A percentile compares a stretch with the other conserved stretches of the same genome.
phyloP scores from a whole-genome alignment of 2,113 vertebrate species.

The Stictonetta naevosa region DNA sequence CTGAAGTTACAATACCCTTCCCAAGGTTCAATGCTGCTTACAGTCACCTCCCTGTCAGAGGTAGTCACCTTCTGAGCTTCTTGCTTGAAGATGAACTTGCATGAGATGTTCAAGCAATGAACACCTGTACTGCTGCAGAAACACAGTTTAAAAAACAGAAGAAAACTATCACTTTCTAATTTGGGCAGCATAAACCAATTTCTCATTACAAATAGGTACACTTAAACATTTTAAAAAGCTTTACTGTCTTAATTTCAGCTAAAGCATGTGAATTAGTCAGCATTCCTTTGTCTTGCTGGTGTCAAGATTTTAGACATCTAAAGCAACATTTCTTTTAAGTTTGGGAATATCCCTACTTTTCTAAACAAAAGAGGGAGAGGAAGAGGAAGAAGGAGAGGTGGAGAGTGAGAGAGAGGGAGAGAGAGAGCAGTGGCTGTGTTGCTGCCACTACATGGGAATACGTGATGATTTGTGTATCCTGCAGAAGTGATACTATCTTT shows the following conservation, averaged over 20 bases:
- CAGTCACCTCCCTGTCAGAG: not conserved
- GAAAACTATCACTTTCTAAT: not conserved
- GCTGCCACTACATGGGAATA: not conserved
- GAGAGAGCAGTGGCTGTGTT: not conserved
- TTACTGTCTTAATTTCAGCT: not conserved
- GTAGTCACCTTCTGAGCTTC: not conserved
- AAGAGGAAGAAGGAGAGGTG: no score
- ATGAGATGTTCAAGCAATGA: not conserved
- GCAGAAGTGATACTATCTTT: conserved; percentile 42
- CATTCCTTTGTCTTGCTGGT: not conserved
- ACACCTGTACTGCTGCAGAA: not conserved
- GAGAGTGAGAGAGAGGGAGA: not conserved
- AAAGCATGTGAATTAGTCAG: not conserved
- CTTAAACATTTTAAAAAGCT: not conserved
- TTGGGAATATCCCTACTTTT: not conserved
- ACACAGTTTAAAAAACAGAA: not conserved
- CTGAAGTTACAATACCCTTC: not conserved
- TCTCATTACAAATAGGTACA: not conserved
- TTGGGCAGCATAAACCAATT: not conserved
- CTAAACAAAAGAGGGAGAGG: not conserved
- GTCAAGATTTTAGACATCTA: not conserved
- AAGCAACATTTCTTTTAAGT: not conserved
- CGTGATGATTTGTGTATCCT: not conserved
- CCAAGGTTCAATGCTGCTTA: no score
- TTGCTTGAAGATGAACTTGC: not conserved